These are phyloP conservation scores for Dyspetes luteomarginatus DNA, from an alignment of 2,888 invertebrate genomes.

Conservation along the genomic window DNA sequence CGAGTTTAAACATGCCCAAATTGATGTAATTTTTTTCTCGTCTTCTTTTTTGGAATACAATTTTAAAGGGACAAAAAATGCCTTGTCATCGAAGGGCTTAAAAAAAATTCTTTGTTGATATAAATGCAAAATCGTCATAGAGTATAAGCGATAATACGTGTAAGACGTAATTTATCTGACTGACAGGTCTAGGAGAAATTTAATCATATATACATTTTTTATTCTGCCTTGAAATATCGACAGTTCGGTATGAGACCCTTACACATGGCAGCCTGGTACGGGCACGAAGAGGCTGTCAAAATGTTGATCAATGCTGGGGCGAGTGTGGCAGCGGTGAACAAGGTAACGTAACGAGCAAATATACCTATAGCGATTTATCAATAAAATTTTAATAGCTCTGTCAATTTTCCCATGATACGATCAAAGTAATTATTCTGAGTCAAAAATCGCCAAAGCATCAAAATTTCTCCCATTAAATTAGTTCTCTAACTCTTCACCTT, in stretches of 20 bases:
- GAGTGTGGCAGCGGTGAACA: constrained; percentile 88
- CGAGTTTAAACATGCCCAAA: no score
- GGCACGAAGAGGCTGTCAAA: constrained; percentile 89
- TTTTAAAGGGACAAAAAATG: no score
- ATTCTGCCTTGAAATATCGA: constrained; percentile 67
- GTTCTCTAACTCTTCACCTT: no score
- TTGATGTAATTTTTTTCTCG: no score
- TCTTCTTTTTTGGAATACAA: no score
- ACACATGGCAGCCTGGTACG: constrained; percentile 90
- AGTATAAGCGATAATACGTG: not conserved
- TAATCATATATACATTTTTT: not conserved
- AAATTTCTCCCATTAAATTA: no score
- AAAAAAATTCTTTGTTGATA: no score
- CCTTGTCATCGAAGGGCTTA: no score
- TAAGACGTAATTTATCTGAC: not conserved
- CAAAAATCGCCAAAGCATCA: not conserved
- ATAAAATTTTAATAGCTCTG: constrained; percentile 34
- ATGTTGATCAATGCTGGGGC: constrained; percentile 89
- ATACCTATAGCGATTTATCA: not conserved
- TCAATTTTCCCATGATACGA: not conserved
- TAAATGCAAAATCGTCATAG: no score
- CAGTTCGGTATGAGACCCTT: constrained; percentile 91
- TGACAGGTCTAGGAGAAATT: not conserved
- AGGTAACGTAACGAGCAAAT: constrained; percentile 84
- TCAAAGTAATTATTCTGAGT: not conserved